A percentile compares a stretch with the other conserved stretches of the same genome.
Conservation (phyloP, 2,113 vertebrate species). For the Ameiurus melas region DNA sequence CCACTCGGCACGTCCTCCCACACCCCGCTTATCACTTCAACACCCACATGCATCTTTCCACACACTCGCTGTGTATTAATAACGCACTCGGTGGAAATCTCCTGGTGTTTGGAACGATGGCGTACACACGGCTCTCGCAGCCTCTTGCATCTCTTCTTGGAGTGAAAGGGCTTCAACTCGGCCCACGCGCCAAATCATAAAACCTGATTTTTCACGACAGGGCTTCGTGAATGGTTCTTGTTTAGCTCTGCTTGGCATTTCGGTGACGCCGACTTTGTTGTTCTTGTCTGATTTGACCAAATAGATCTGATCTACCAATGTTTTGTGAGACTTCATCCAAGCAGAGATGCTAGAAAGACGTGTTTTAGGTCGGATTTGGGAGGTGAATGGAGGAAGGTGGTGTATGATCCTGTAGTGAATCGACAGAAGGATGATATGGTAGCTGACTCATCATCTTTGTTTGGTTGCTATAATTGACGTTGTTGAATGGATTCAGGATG, state of each 20-base stretch:
- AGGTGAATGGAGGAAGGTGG: not conserved
- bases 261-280: not conserved
- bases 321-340: not conserved
- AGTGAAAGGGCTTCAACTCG: constrained; percentile 1
- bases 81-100: not conserved
- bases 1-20: constrained; percentile 32
- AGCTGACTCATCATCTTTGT: not conserved
- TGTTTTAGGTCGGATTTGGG: not conserved
- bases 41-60: constrained; percentile 3
- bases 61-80: not conserved
- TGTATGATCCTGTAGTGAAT: not conserved
- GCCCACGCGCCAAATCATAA: not conserved
- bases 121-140: not conserved
- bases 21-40: constrained; percentile 16
- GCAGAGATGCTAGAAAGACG: not conserved
- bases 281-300: not conserved
- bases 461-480: not conserved
- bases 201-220: not conserved
- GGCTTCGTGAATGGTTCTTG: not conserved
- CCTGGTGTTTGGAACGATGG: not conserved
- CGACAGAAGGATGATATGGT: too few relatives aligned
- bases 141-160: not conserved
- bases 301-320: not conserved
- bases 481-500: not conserved
- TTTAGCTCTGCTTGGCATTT: not conserved